phyloP scores from a whole-genome alignment of 2,797 vertebrate species.

The Todus mexicanus region DNA sequence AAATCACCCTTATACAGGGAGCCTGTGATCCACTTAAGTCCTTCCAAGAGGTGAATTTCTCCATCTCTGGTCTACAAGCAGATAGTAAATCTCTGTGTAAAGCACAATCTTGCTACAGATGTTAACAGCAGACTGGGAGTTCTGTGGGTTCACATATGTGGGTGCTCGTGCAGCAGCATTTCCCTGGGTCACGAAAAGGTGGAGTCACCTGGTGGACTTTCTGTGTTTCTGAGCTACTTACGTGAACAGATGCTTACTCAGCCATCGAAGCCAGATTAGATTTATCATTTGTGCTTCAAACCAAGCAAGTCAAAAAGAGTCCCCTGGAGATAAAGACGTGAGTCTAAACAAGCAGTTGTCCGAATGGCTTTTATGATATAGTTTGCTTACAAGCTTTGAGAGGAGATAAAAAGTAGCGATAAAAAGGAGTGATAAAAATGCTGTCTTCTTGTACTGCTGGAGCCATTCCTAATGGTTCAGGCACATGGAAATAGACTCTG shows the following conservation, averaged over 20 bases:
- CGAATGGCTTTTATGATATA: not conserved
- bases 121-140: not conserved
- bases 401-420: not conserved
- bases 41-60: not conserved
- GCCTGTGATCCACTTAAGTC: not conserved
- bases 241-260: constrained; percentile 1
- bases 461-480: not conserved
- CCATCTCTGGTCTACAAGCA: not conserved
- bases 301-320: constrained; percentile 6
- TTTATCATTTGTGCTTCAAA: constrained; percentile 40
- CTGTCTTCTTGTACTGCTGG: not conserved
- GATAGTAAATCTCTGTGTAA: not conserved
- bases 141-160: not conserved
- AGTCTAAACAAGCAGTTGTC: constrained; percentile 10
- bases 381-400: not conserved
- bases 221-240: not conserved
- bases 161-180: not conserved
- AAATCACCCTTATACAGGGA: not conserved
- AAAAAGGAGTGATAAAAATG: not conserved
- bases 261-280: constrained; percentile 22
- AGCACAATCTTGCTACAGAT: not conserved
- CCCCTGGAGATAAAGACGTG: not conserved
- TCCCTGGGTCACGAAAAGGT: not conserved
- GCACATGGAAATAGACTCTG: not conserved
- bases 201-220: not conserved